phyloP scores from a whole-genome alignment of 2,797 vertebrate species.

The Chaenodraco wilsoni region DNA sequence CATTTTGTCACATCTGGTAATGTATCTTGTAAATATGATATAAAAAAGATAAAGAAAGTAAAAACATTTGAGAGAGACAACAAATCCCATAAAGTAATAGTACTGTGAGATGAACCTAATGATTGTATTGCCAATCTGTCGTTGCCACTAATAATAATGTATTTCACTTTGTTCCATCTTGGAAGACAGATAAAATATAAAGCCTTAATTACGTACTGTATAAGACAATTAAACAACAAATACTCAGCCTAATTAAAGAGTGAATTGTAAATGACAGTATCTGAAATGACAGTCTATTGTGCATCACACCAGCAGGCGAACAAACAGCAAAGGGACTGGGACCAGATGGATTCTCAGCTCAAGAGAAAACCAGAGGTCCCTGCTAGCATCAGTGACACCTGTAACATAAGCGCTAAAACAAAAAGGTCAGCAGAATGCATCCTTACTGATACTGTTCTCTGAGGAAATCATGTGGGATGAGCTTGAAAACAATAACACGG shows the following conservation, averaged over 20 bases:
- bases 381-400: slow-evolving; percentile 54
- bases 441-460: slow-evolving; percentile 53
- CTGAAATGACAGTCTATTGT: slow-evolving; percentile 29
- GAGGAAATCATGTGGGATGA: slow-evolving; percentile 66
- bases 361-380: slow-evolving; percentile 32
- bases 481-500: slow-evolving; percentile 76
- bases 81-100: too few relatives aligned
- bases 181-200: not conserved
- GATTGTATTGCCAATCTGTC: not conserved
- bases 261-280: slow-evolving; percentile 30
- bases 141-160: not conserved
- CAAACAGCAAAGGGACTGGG: slow-evolving; percentile 26
- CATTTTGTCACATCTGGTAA: not conserved
- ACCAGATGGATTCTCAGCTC: slow-evolving; percentile 48
- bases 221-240: slow-evolving; percentile 30
- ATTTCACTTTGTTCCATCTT: not conserved
- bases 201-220: not conserved
- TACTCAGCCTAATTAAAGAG: slow-evolving; percentile 36
- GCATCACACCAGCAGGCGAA: slow-evolving; percentile 36
- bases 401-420: slow-evolving; percentile 58
- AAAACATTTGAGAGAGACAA: not conserved
- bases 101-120: not conserved
- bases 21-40: not conserved
- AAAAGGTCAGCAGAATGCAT: slow-evolving; percentile 69
- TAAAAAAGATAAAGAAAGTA: not conserved